Conservation (phyloP, 2,113 vertebrate genomes). For the Callipepla californica region DNA sequence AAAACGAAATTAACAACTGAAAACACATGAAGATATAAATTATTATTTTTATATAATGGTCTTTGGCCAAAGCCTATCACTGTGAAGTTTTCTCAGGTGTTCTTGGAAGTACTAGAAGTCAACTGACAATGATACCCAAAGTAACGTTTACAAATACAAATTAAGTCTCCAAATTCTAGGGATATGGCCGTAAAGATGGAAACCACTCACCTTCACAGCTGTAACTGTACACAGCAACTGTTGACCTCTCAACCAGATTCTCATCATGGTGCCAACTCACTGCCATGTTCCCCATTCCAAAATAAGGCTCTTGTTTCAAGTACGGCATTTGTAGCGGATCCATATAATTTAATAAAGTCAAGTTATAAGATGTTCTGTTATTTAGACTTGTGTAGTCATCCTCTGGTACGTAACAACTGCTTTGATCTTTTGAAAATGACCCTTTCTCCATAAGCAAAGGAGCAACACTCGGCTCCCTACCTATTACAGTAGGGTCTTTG, state of each 20-base stretch:
- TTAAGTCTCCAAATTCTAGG: background rate
- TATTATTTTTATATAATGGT: background rate
- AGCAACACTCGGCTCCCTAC: constrained; percentile 39
- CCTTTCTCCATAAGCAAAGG: background rate
- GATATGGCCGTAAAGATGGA: background rate
- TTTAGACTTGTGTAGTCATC: constrained; percentile 20
- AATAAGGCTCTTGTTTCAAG: constrained; percentile 96
- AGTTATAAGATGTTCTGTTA: constrained; percentile 83
- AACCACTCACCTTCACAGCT: constrained; percentile 84
- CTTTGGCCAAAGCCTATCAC: background rate
- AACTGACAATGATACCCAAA: background rate
- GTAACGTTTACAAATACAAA: background rate
- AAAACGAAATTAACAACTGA: background rate
- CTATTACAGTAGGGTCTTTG: constrained; percentile 25
- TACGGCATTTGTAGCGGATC: constrained; percentile 90
- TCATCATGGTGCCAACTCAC: constrained; percentile 99
- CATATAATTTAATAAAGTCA: constrained; percentile 98
- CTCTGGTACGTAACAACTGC: background rate
- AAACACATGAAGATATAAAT: background rate
- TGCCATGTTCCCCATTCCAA: constrained; percentile 97
- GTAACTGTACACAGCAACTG: constrained; percentile 94
- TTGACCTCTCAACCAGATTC: constrained; percentile 89
- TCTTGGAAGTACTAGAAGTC: background rate
- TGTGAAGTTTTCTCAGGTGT: background rate
- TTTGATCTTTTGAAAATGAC: constrained; percentile 59